A percentile compares a stretch with the other conserved stretches of the same genome.
Evolutionary conservation across 2,113 vertebrate species (phyloP).

Genomic region (Clarias gariepinus): DNA sequence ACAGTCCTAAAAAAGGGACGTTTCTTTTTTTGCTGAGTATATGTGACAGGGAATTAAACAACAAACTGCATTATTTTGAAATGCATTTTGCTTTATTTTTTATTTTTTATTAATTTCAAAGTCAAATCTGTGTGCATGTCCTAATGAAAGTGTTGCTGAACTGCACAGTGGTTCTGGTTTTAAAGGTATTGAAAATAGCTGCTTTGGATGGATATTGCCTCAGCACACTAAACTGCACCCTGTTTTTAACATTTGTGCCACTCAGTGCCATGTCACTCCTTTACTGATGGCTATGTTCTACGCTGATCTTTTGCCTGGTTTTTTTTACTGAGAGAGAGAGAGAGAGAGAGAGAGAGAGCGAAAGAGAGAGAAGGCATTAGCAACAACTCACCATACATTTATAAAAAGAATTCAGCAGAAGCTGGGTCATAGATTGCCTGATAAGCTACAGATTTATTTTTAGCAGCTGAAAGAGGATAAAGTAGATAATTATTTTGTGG

Average conservation of each 20-base stretch:
- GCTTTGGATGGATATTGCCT: not conserved
- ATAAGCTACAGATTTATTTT: conserved; percentile 12
- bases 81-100: not conserved
- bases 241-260: not conserved
- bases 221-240: not conserved
- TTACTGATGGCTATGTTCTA: not conserved
- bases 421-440: not conserved
- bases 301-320: not conserved
- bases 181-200: not conserved
- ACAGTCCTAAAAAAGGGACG: too few species aligned
- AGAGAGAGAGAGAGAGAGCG: not conserved
- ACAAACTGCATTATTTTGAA: not conserved
- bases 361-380: too few species aligned
- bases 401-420: not conserved
- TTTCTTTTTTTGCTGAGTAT: too few species aligned
- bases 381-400: not conserved
- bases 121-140: not conserved
- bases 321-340: not conserved
- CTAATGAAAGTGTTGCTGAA: not conserved
- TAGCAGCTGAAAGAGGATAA: conserved; percentile 4
- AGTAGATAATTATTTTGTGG: conserved; percentile 16
- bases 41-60: not conserved
- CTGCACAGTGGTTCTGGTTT: not conserved
- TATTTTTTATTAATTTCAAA: not conserved
- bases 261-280: not conserved